A percentile compares a stretch with the other conserved stretches of the same genome.
phyloP scores from a whole-genome alignment of 2,888 invertebrate genomes.

The Alviniconcha strummeri region DNA sequence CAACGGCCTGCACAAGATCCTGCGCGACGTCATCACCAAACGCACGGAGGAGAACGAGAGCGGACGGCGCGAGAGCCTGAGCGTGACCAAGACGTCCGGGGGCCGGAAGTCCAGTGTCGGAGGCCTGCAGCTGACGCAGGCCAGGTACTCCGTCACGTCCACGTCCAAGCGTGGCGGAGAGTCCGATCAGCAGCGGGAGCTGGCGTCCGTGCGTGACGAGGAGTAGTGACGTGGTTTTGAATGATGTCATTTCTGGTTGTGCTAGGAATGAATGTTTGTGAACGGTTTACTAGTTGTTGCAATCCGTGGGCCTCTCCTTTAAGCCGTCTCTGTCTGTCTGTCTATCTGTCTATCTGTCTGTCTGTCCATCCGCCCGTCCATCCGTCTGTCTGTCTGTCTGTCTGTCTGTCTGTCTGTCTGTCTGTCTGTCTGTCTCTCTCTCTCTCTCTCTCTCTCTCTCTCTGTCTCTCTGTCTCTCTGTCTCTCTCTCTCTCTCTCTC shows the following conservation, averaged over 20 bases:
- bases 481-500: too few species aligned
- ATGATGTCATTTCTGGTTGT: too few species aligned
- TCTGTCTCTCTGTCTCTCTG: not conserved
- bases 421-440: not conserved
- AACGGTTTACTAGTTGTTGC: too few species aligned
- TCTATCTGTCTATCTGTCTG: not conserved
- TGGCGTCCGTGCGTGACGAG: not conserved
- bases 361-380: not conserved
- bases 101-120: slow-evolving; percentile 19
- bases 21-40: slow-evolving; percentile 58
- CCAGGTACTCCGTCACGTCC: slow-evolving; percentile 13
- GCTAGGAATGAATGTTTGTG: too few species aligned
- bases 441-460: not conserved
- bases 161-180: not conserved
- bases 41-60: slow-evolving; percentile 55
- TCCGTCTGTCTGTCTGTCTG: not conserved
- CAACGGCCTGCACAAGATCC: slow-evolving; percentile 52
- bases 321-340: not conserved
- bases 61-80: not conserved
- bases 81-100: slow-evolving; percentile 1
- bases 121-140: not conserved
- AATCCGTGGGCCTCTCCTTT: too few species aligned
- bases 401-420: not conserved
- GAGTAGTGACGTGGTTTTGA: too few species aligned
- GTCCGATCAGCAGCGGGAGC: not conserved